These are phyloP conservation scores for Pseudochirops cupreus DNA, from an alignment of 2,797 vertebrate genomes.

Conservation along the genomic window DNA sequence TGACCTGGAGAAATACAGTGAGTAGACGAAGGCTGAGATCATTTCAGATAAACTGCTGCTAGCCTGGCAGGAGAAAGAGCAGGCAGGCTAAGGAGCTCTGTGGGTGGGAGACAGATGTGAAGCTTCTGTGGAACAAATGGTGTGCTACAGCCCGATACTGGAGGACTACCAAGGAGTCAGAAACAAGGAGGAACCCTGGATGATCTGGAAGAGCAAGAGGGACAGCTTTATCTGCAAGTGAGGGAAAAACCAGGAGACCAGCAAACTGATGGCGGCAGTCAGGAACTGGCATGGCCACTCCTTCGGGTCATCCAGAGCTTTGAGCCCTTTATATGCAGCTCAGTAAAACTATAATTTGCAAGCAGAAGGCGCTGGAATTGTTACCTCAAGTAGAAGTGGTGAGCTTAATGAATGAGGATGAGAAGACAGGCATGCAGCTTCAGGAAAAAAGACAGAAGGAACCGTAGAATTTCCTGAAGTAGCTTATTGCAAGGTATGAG, in stretches of 20 bases:
- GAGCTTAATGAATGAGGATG: slow-evolving; percentile 93
- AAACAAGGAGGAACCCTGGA: slow-evolving; percentile 95
- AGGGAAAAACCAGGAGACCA: slow-evolving; percentile 97
- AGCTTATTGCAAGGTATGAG: slow-evolving; percentile 97
- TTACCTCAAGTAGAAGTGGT: slow-evolving; percentile 95
- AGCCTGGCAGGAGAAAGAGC: slow-evolving; percentile 93
- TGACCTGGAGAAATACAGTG: slow-evolving; percentile 98
- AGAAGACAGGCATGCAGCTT: slow-evolving; percentile 92
- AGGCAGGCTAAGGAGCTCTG: slow-evolving; percentile 84
- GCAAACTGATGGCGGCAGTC: slow-evolving; percentile 91
- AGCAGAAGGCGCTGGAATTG: slow-evolving; percentile 95
- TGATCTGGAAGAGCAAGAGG: slow-evolving; percentile 94
- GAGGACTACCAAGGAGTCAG: slow-evolving; percentile 95
- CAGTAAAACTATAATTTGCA: slow-evolving; percentile 96
- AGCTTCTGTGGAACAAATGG: slow-evolving; percentile 95
- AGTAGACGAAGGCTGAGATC: slow-evolving; percentile 96
- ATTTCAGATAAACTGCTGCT: slow-evolving; percentile 96
- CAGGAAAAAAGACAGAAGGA: slow-evolving; percentile 97
- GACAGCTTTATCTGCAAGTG: slow-evolving; percentile 94
- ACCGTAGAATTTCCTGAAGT: slow-evolving; percentile 97
- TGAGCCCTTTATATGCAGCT: slow-evolving; percentile 97
- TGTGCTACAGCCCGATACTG: slow-evolving; percentile 97
- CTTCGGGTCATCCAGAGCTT: slow-evolving; percentile 96
- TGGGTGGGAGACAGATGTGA: slow-evolving; percentile 93
- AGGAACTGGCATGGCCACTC: slow-evolving; percentile 94